Evolutionary conservation across 1,140 invertebrate species (phyloP).

Genomic region (Tyrophagus putrescentiae): DNA sequence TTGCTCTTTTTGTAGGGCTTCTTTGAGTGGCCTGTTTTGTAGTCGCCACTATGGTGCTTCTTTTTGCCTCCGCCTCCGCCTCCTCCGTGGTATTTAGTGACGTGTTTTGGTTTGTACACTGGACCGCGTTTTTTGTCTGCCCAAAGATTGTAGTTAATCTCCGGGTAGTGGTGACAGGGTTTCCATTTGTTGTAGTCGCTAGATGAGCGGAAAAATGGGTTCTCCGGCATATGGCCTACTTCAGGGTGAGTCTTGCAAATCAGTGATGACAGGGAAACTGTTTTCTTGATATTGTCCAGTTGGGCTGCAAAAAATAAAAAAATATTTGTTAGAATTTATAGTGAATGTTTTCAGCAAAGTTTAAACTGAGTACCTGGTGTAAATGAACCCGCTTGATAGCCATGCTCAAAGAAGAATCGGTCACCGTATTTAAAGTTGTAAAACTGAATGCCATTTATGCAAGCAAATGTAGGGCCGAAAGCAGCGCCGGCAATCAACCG

Average conservation of each 20-base stretch:
- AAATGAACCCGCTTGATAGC: constrained; percentile 37
- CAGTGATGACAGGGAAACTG: not conserved
- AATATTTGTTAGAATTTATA: not conserved
- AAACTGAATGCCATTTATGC: constrained; percentile 89
- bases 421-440: constrained; percentile 54
- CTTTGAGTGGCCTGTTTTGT: too few species aligned
- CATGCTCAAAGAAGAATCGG: constrained; percentile 36
- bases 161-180: constrained; percentile 17
- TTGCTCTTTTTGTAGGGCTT: too few species aligned
- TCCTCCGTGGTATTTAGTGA: too few species aligned
- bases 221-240: not conserved
- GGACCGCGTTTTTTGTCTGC: constrained; percentile 4
- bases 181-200: constrained; percentile 12
- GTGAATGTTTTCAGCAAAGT: not conserved
- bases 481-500: constrained; percentile 48
- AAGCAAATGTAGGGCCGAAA: constrained; percentile 87
- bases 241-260: constrained; percentile 19
- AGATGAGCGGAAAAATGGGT: not conserved
- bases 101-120: too few species aligned
- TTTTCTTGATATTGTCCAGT: constrained; percentile 18
- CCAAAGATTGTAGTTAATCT: constrained; percentile 21
- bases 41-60: too few species aligned
- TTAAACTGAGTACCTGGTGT: constrained; percentile 27
- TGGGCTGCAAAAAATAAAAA: not conserved
- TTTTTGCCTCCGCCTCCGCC: too few species aligned